phyloP scores from a whole-genome alignment of 2,113 vertebrate genomes.

The Sylvia atricapilla region DNA sequence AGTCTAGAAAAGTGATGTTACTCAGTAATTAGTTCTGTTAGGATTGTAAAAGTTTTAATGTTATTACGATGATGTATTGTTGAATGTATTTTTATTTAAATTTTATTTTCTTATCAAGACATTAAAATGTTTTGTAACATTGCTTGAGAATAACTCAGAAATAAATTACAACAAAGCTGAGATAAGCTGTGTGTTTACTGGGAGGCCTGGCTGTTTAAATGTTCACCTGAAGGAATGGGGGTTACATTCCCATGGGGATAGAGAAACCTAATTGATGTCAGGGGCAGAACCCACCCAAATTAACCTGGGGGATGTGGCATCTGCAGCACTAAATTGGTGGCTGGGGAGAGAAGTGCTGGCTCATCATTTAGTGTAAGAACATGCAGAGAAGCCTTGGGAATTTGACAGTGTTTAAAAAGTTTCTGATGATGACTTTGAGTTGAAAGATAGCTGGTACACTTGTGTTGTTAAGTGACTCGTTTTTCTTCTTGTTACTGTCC shows the following conservation, averaged over 20 bases:
- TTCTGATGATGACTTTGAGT: not conserved
- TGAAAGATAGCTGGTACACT: not conserved
- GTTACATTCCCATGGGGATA: not conserved
- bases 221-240: not conserved
- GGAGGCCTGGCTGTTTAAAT: not conserved
- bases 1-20: conserved; percentile 60
- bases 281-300: not conserved
- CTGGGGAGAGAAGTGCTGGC: not conserved
- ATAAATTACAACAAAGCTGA: conserved; percentile 68
- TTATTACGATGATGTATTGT: conserved; percentile 68
- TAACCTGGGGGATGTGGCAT: not conserved
- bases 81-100: conserved; percentile 84
- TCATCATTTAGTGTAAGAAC: not conserved
- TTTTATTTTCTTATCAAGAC: conserved; percentile 81
- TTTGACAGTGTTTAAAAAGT: not conserved
- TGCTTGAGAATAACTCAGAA: conserved; percentile 72
- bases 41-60: conserved; percentile 71
- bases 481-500: not conserved
- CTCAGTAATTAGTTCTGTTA: conserved; percentile 64
- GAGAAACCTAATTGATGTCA: not conserved
- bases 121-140: conserved; percentile 76
- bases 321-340: not conserved
- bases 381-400: not conserved
- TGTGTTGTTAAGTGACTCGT: not conserved
- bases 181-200: not conserved